These are phyloP conservation scores for Pseudomugil gertrudae DNA, from an alignment of 2,797 vertebrate species.

Conservation along the genomic window DNA sequence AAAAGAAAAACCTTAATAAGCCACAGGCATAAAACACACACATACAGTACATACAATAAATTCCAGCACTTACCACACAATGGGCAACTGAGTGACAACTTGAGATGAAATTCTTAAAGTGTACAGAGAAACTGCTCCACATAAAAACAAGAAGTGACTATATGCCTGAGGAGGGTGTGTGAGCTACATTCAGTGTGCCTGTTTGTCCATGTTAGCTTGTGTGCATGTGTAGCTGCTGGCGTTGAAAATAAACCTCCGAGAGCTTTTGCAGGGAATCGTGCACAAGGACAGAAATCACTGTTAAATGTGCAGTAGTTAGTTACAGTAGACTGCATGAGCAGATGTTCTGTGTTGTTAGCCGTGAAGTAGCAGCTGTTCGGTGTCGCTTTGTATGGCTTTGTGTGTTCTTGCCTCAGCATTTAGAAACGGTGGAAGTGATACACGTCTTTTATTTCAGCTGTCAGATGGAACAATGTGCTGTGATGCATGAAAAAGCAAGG, in stretches of 20 bases:
- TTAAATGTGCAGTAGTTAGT: constrained; percentile 55
- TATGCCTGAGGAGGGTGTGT: constrained; percentile 40
- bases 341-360: constrained; percentile 52
- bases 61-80: constrained; percentile 44
- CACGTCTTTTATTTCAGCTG: constrained; percentile 14
- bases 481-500: constrained; percentile 28
- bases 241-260: constrained; percentile 27
- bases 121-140: constrained; percentile 15
- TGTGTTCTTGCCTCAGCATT: constrained; percentile 38
- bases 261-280: constrained; percentile 41
- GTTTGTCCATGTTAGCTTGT: constrained; percentile 40
- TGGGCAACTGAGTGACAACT: constrained; percentile 33
- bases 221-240: constrained; percentile 53
- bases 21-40: constrained; percentile 44
- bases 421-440: constrained; percentile 52
- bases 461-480: constrained; percentile 6
- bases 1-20: constrained; percentile 32
- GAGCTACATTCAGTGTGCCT: constrained; percentile 46
- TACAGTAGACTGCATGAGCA: constrained; percentile 70
- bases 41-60: constrained; percentile 48
- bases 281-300: constrained; percentile 35
- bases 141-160: constrained; percentile 23
- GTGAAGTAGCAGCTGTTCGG: constrained; percentile 61
- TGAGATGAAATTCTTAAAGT: background rate
- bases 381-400: constrained; percentile 66